Base-by-base conservation (phyloP, 2,888 invertebrate species). In the Siphlonurus alternatus region DNA sequence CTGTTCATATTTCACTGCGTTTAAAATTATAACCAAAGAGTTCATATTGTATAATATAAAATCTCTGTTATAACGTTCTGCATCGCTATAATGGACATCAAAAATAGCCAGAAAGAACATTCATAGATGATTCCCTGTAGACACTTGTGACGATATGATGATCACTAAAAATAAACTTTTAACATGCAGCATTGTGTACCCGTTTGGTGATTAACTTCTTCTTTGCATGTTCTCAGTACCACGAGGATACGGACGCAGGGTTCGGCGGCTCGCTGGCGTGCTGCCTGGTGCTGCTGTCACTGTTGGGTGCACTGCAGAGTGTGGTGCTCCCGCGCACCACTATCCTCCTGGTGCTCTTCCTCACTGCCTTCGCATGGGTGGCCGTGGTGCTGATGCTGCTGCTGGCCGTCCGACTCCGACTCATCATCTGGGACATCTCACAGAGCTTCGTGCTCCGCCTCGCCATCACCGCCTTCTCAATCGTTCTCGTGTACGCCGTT, bases 361-460 rank as follows among this genome's bases (percentile, higher is more conserved):
- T 94, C 61, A 89, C 91, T 20, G 89, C 92, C 2, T 94, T 94
- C 76, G 86, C 91, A 7, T 93, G 93, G 92, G 88, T 93, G 51
- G 86, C 92, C 1, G 87, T 91, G 25, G 86, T 93, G 25, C 79
- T 94, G 59, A 92, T 93, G 77, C 75, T 93, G 53, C 80, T 93
- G 1, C 77, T 94, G 63, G 93, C 92, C 3, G 90, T 90, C 0
- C 81, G 92, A 65, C 77, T 93, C 61, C 81, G 89, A 72, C 89
- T 91, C 77, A 89, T 93, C 67, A 81, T 86, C 15, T 93, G 92
- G 83, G 93, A 93, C 73, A 85, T 93, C 61, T 87, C 90, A 1
- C 84, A 88, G 70, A 89, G 89, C 65, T 90, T 91, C 69, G 83
- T 88, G 0, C 77, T 93, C 54, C 82, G 93, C 67, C 81, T 93